A percentile compares a stretch with the other conserved stretches of the same genome.
These are phyloP conservation scores for Epinotia ramella DNA, from an alignment of 2,888 invertebrate genomes.

Conservation along the genomic window DNA sequence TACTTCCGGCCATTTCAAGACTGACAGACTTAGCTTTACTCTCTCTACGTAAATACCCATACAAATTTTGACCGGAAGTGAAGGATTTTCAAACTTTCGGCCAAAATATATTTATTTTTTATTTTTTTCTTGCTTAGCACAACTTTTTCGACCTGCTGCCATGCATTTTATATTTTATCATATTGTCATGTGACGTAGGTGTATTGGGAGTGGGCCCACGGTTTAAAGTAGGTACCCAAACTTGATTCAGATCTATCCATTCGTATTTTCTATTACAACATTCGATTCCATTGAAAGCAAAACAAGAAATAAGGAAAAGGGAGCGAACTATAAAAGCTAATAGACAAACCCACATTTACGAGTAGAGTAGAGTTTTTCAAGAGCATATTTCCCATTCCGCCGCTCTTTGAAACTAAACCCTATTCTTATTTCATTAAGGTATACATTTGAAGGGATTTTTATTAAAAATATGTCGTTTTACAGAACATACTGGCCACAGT, in stretches of 20 bases:
- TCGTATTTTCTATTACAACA: constrained; percentile 1
- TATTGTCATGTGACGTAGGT: too few relatives aligned
- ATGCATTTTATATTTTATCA: too few relatives aligned
- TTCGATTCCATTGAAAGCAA: constrained; percentile 48
- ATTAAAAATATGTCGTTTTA: not conserved
- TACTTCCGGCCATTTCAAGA: too few relatives aligned
- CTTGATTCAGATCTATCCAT: not conserved
- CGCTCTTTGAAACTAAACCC: not conserved
- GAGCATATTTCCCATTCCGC: not conserved
- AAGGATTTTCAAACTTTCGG: too few relatives aligned
- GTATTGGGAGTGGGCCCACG: too few relatives aligned
- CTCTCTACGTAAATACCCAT: too few relatives aligned
- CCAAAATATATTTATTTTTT: too few relatives aligned
- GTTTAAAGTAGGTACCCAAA: not conserved
- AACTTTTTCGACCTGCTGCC: too few relatives aligned
- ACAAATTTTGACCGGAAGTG: too few relatives aligned
- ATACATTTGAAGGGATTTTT: not conserved
- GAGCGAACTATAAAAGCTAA: constrained; percentile 59
- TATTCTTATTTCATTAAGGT: not conserved
- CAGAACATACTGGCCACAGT: not conserved
- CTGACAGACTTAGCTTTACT: too few relatives aligned
- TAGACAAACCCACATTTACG: constrained; percentile 56
- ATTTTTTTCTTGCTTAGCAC: too few relatives aligned
- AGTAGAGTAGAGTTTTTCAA: constrained; percentile 47
- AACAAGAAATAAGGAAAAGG: constrained; percentile 56